Conservation (phyloP, 1,140 invertebrate genomes). For the Dinothrombium tinctorium region DNA sequence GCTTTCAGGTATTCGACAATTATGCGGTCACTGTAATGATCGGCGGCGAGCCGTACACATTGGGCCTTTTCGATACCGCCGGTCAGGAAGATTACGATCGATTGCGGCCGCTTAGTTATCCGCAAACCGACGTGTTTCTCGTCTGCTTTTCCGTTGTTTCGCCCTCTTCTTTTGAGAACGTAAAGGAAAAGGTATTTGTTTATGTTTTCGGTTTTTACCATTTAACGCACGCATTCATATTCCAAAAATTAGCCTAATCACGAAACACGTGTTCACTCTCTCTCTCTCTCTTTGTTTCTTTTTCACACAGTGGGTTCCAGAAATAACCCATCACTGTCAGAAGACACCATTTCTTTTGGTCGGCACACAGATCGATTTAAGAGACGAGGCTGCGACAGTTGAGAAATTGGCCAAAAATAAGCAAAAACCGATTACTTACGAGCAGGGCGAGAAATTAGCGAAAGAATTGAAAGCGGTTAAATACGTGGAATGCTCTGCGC, state of each 20-base stretch:
- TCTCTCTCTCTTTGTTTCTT: constrained; percentile 9
- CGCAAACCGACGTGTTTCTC: constrained; percentile 95
- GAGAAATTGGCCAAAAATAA: constrained; percentile 98
- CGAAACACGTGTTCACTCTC: not conserved
- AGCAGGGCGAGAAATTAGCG: constrained; percentile 89
- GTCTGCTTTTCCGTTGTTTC: constrained; percentile 97
- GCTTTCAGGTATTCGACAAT: constrained; percentile 71
- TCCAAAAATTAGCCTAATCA: not conserved
- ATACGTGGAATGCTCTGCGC: constrained; percentile 97
- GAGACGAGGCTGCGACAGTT: constrained; percentile 86
- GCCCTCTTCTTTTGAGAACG: constrained; percentile 97
- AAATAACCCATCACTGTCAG: constrained; percentile 98
- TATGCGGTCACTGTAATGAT: constrained; percentile 99
- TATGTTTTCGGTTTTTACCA: not conserved
- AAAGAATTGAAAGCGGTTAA: constrained; percentile 97
- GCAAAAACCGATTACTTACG: constrained; percentile 84
- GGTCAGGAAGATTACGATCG: constrained; percentile 45
- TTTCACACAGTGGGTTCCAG: constrained; percentile 75
- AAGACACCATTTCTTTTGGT: constrained; percentile 90
- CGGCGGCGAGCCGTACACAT: constrained; percentile 89
- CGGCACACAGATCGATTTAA: constrained; percentile 92
- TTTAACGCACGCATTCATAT: not conserved
- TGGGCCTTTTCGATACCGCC: constrained; percentile 92
- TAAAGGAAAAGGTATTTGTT: constrained; percentile 81
- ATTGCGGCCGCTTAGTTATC: constrained; percentile 85